A percentile compares a stretch with the other conserved stretches of the same genome.
Conservation (phyloP, 1,140 invertebrate species). For the Apis cerana region DNA sequence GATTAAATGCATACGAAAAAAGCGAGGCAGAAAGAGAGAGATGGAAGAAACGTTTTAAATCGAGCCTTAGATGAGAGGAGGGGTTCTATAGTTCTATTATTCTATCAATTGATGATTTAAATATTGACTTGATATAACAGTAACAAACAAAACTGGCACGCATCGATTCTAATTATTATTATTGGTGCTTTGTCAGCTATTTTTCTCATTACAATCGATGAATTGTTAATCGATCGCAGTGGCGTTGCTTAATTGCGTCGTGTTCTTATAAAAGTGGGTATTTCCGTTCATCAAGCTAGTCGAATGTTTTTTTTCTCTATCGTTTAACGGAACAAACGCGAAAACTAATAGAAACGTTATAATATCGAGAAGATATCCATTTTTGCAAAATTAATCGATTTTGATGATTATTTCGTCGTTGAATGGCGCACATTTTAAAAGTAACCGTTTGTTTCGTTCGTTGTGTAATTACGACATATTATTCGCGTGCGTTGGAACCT, state of each 20-base stretch:
- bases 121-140: conserved; percentile 30
- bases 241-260: conserved; percentile 36
- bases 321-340: neutral
- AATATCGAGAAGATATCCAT: neutral
- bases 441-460: neutral
- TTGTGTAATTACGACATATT: neutral
- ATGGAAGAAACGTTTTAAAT: neutral
- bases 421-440: neutral
- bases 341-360: neutral
- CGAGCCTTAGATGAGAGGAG: neutral
- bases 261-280: conserved; percentile 45
- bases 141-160: conserved; percentile 60
- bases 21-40: neutral
- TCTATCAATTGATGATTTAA: conserved; percentile 52
- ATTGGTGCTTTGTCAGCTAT: conserved; percentile 54
- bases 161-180: conserved; percentile 64
- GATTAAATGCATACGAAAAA: conserved; percentile 27
- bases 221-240: conserved; percentile 43
- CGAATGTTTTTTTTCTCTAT: neutral
- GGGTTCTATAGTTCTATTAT: conserved; percentile 55
- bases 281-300: conserved; percentile 26
- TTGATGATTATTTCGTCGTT: too few relatives aligned
- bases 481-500: neutral
- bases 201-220: conserved; percentile 59
- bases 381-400: neutral